These are phyloP conservation scores for Acrobasis consociella DNA, from an alignment of 2,888 invertebrate genomes.

Conservation along the genomic window DNA sequence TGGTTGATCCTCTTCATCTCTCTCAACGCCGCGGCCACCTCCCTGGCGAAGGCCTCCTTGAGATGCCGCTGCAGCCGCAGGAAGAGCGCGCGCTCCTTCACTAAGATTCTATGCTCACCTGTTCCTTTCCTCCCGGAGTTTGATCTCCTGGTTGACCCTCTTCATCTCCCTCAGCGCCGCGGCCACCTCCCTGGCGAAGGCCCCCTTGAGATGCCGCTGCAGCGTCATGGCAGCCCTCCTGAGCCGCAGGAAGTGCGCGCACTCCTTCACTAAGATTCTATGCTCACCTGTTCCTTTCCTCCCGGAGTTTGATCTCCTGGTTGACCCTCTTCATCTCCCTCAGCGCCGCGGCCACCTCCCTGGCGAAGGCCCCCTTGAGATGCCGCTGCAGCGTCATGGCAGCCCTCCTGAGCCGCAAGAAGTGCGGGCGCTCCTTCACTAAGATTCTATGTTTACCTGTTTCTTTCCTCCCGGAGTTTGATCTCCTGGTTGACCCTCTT, in stretches of 20 bases:
- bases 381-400: constrained; percentile 94
- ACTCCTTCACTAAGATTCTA: constrained; percentile 80
- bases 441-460: constrained; percentile 52
- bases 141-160: constrained; percentile 92
- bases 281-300: constrained; percentile 77
- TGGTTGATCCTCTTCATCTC: constrained; percentile 95
- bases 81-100: no score
- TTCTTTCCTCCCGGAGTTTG: constrained; percentile 87
- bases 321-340: constrained; percentile 94
- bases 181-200: constrained; percentile 93
- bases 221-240: no score
- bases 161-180: constrained; percentile 93
- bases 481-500: constrained; percentile 93
- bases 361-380: constrained; percentile 93
- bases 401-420: no score
- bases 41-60: no score
- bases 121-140: constrained; percentile 86
- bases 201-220: no score
- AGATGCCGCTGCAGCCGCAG: no score
- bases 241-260: no score
- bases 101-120: constrained; percentile 74
- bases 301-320: constrained; percentile 91
- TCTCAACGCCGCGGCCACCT: constrained; percentile 91
- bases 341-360: constrained; percentile 92
- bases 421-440: constrained; percentile 91